Conservation (phyloP, 1,140 invertebrate genomes). For the Thrips palmi region DNA sequence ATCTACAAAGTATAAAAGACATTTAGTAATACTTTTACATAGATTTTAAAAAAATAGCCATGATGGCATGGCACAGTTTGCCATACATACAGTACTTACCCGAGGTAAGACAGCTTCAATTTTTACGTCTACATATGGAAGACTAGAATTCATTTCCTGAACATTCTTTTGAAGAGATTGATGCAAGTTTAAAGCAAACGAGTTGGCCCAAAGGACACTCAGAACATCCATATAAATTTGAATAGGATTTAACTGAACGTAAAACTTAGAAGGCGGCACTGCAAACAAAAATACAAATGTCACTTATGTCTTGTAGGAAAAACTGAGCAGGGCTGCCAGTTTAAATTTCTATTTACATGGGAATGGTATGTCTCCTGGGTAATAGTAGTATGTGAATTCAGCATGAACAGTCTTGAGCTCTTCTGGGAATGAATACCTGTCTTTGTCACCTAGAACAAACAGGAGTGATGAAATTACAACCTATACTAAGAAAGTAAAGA, state of each 20-base stretch:
- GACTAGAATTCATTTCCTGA: conserved; percentile 25
- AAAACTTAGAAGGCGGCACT: conserved; percentile 86
- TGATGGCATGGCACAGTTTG: conserved; percentile 6
- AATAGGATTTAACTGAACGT: conserved; percentile 75
- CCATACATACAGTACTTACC: conserved; percentile 29
- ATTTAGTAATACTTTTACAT: conserved; percentile 9
- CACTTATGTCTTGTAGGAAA: too few relatives aligned
- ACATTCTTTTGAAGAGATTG: conserved; percentile 38
- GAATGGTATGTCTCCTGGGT: conserved; percentile 82
- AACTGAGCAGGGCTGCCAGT: too few relatives aligned
- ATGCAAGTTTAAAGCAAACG: conserved; percentile 75
- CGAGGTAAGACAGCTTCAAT: conserved; percentile 81
- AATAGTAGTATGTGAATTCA: conserved; percentile 94
- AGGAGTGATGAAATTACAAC: too few relatives aligned
- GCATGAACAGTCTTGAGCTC: conserved; percentile 82
- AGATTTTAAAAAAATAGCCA: conserved; percentile 5
- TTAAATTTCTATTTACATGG: conserved; percentile 79
- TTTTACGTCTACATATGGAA: conserved; percentile 66
- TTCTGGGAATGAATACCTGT: conserved; percentile 60
- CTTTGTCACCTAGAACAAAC: conserved; percentile 56
- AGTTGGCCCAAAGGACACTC: conserved; percentile 81
- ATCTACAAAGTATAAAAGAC: conserved; percentile 29
- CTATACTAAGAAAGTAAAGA: too few relatives aligned
- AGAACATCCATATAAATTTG: conserved; percentile 66
- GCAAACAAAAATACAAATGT: conserved; percentile 20